phyloP scores from a whole-genome alignment of 2,888 invertebrate genomes.

The Pediacus dermestoides region DNA sequence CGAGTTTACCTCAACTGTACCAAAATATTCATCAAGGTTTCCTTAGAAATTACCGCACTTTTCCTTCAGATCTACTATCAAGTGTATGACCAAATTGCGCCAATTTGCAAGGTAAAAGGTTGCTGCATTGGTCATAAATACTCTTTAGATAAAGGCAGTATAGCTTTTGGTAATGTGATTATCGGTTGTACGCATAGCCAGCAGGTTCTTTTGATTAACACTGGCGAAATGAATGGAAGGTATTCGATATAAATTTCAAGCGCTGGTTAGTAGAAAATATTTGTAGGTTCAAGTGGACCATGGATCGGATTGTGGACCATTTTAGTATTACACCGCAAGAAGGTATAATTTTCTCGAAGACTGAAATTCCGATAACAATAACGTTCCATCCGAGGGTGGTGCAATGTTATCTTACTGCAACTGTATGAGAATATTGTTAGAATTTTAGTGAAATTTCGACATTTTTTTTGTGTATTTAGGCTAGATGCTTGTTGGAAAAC shows the following conservation, averaged over 20 bases:
- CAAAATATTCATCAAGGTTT: too few relatives aligned
- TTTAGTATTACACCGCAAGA: constrained; percentile 60
- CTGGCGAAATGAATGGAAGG: constrained; percentile 56
- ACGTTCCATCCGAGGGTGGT: constrained; percentile 57
- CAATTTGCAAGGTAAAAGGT: constrained; percentile 54
- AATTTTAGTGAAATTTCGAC: neutral
- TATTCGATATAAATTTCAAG: constrained; percentile 27
- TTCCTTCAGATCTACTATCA: constrained; percentile 50
- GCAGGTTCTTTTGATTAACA: constrained; percentile 53
- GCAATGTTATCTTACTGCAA: constrained; percentile 42
- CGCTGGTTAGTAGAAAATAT: constrained; percentile 7
- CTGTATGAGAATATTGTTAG: constrained; percentile 32
- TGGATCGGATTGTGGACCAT: constrained; percentile 48
- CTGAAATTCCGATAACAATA: constrained; percentile 61
- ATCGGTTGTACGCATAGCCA: constrained; percentile 48
- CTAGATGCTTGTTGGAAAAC: constrained; percentile 57
- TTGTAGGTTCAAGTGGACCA: constrained; percentile 54
- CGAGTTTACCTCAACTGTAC: constrained; percentile 42
- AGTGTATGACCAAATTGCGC: constrained; percentile 51
- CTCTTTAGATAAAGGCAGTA: constrained; percentile 49
- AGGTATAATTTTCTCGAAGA: constrained; percentile 63
- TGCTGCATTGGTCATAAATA: constrained; percentile 54
- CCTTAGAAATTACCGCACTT: too few relatives aligned
- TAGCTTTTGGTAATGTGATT: constrained; percentile 54
- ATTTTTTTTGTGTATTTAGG: constrained; percentile 27